Percentiles rank a stretch among this genome's conserved stretches.
Conservation (phyloP, 2,113 vertebrate species). For the Vanacampus margaritifer region DNA sequence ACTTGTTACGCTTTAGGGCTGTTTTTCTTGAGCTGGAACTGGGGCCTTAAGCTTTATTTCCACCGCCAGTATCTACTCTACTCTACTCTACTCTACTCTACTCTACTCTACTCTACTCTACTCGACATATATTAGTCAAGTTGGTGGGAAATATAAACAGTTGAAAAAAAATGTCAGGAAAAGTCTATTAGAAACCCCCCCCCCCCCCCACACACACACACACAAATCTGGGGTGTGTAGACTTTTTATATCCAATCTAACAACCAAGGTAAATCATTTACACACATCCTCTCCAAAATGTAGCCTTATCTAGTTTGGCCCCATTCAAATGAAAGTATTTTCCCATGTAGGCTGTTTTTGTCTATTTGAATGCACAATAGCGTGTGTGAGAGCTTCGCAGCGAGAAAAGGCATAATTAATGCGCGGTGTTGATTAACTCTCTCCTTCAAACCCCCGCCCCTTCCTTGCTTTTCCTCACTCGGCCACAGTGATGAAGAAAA, state of each 20-base stretch:
- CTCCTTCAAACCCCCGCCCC: slow-evolving; percentile 6
- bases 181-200: too few relatives aligned
- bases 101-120: too few relatives aligned
- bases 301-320: background rate
- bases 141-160: too few relatives aligned
- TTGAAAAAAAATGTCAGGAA: too few relatives aligned
- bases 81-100: too few relatives aligned
- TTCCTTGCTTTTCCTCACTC: slow-evolving; percentile 12
- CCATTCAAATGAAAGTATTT: background rate
- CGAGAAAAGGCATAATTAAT: slow-evolving; percentile 23
- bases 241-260: background rate
- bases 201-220: too few relatives aligned
- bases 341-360: background rate
- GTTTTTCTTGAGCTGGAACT: too few relatives aligned
- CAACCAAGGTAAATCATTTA: background rate
- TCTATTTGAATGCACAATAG: slow-evolving; percentile 2
- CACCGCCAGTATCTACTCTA: too few relatives aligned
- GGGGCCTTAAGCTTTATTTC: too few relatives aligned
- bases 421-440: slow-evolving; percentile 46
- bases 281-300: background rate
- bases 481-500: slow-evolving; percentile 37
- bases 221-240: background rate
- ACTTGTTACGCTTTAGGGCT: too few relatives aligned
- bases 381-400: slow-evolving; percentile 13
- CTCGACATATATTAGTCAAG: too few relatives aligned